These are phyloP conservation scores for Idaea straminata DNA, from an alignment of 2,888 invertebrate genomes.

Conservation along the genomic window DNA sequence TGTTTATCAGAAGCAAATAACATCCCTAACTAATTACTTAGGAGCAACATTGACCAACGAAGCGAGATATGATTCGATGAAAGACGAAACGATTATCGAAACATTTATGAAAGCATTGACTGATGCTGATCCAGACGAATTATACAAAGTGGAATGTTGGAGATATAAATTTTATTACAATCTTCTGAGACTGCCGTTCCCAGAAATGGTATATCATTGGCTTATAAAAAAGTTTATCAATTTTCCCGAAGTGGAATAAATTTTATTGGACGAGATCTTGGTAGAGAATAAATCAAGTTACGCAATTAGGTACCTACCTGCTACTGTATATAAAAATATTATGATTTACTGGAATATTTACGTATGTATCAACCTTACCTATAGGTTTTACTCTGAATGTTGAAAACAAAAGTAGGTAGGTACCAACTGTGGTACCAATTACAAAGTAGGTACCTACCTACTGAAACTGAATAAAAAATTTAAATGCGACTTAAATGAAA, in stretches of 20 bases:
- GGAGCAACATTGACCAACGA: conserved; percentile 57
- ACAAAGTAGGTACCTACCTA: neutral
- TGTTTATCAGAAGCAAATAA: conserved; percentile 85
- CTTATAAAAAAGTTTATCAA: conserved; percentile 82
- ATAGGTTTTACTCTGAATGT: too few species aligned
- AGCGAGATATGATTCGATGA: conserved; percentile 66
- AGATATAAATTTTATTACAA: conserved; percentile 83
- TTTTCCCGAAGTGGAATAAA: conserved; percentile 73
- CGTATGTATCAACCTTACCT: too few species aligned
- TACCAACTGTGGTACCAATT: neutral
- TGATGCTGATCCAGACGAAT: conserved; percentile 77
- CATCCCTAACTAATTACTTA: conserved; percentile 81
- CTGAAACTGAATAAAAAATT: too few species aligned
- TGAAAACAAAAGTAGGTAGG: too few species aligned
- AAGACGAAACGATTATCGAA: conserved; percentile 78
- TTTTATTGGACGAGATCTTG: neutral
- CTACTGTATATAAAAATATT: too few species aligned
- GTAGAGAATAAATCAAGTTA: neutral
- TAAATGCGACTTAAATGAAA: too few species aligned
- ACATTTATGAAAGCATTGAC: conserved; percentile 83
- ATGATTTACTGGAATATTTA: too few species aligned
- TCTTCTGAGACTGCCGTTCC: conserved; percentile 81
- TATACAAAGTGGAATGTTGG: conserved; percentile 86
- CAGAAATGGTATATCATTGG: conserved; percentile 79
- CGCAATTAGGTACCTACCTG: neutral